These are phyloP conservation scores for Hylomyscus alleni DNA, from an alignment of 2,797 vertebrate genomes.

Conservation along the genomic window DNA sequence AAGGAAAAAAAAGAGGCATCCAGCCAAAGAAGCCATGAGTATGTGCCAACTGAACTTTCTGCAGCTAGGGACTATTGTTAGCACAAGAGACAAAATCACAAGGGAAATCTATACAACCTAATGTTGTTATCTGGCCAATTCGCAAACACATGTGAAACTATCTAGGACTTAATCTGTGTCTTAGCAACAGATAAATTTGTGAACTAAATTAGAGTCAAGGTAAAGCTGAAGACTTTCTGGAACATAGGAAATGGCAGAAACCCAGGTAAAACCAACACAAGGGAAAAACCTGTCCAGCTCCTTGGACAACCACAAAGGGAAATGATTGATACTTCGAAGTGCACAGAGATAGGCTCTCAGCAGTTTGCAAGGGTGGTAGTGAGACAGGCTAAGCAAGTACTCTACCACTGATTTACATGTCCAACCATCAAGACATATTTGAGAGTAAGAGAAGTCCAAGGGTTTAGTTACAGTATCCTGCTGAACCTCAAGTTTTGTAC, in stretches of 20 bases:
- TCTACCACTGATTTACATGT: neutral
- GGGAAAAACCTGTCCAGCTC: neutral
- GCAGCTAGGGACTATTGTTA: neutral
- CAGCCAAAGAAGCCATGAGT: neutral
- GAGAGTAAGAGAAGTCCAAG: neutral
- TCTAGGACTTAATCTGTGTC: neutral
- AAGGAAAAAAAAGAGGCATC: slow-evolving; percentile 39
- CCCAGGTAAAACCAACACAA: slow-evolving; percentile 8
- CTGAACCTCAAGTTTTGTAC: slow-evolving; percentile 36
- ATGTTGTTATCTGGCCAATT: slow-evolving; percentile 38
- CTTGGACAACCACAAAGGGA: slow-evolving; percentile 10
- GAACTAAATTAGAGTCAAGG: slow-evolving; percentile 33
- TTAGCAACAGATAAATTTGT: slow-evolving; percentile 46
- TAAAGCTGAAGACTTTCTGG: slow-evolving; percentile 51
- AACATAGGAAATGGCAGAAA: slow-evolving; percentile 62
- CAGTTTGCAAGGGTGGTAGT: neutral
- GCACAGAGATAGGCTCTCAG: slow-evolving; percentile 16
- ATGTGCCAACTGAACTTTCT: neutral
- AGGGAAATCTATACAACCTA: slow-evolving; percentile 17
- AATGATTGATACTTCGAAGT: neutral
- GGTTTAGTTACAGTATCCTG: slow-evolving; percentile 32
- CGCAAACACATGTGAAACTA: slow-evolving; percentile 60
- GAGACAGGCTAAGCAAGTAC: neutral
- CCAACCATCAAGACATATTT: neutral
- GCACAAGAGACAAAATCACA: slow-evolving; percentile 57